Evolutionary conservation across 2,113 vertebrate species (phyloP).

Genomic region (Mustela nigripes): DNA sequence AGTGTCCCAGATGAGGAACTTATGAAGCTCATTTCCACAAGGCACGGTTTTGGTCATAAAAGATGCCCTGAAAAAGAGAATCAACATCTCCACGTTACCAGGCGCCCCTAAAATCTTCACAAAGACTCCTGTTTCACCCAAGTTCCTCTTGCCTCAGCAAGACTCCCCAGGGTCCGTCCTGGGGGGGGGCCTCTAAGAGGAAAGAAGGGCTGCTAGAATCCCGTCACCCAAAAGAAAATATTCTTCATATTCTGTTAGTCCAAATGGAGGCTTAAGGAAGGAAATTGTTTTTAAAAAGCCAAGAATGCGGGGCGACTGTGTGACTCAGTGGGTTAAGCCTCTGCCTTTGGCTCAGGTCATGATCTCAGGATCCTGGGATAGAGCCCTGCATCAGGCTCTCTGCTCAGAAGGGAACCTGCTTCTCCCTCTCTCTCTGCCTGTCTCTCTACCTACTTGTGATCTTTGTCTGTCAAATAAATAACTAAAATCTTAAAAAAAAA

Average conservation of each 20-base stretch:
- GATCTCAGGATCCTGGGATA: too few species aligned
- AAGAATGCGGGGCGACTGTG: background rate
- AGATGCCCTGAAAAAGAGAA: conserved; percentile 92
- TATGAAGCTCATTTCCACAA: conserved; percentile 97
- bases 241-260: background rate
- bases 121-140: background rate
- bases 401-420: too few species aligned
- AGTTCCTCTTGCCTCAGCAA: background rate
- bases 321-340: too few species aligned
- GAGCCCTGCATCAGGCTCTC: too few species aligned
- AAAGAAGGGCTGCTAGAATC: background rate
- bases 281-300: background rate
- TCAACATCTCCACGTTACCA: conserved; percentile 17
- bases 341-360: too few species aligned
- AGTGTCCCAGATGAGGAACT: conserved; percentile 99
- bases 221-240: background rate
- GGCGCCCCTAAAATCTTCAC: background rate
- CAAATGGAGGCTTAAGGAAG: background rate
- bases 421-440: too few species aligned
- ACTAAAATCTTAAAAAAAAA: too few species aligned
- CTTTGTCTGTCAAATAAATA: too few species aligned
- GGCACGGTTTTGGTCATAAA: conserved; percentile 99
- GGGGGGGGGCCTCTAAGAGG: fast-evolving
- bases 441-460: too few species aligned
- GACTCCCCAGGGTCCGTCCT: background rate